phyloP scores from a whole-genome alignment of 2,888 invertebrate species.

The Euphydryas editha region DNA sequence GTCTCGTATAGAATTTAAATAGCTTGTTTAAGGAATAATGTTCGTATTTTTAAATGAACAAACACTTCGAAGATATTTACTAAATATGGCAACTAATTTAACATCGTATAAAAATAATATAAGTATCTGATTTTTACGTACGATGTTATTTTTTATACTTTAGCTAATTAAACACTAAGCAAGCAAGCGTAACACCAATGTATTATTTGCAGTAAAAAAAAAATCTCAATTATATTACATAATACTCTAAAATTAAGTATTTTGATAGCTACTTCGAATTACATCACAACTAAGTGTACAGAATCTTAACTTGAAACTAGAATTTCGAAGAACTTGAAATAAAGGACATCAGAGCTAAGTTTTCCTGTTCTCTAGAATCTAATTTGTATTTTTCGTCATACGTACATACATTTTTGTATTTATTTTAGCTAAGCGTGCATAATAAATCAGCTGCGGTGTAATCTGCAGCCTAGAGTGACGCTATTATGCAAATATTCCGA shows the following conservation, averaged over 20 bases:
- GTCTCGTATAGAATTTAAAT: constrained; percentile 1
- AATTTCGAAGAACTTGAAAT: constrained; percentile 6
- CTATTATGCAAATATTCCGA: constrained; percentile 36
- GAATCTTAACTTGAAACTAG: neutral
- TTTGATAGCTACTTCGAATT: neutral
- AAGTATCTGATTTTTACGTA: neutral
- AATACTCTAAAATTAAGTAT: neutral
- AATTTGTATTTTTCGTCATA: constrained; percentile 19
- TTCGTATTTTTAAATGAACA: neutral
- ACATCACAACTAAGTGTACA: neutral
- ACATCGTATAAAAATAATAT: neutral
- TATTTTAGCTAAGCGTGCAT: constrained; percentile 27
- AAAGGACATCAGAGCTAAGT: constrained; percentile 5
- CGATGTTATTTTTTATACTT: neutral
- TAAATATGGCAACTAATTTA: neutral
- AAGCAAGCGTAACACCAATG: too few species aligned
- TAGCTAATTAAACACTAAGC: neutral
- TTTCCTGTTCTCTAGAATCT: constrained; percentile 24
- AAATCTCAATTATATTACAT: neutral
- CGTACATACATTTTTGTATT: constrained; percentile 30
- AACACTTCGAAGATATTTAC: neutral
- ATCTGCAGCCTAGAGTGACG: constrained; percentile 30
- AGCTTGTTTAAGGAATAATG: neutral
- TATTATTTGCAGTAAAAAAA: neutral
- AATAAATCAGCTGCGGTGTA: constrained; percentile 27